Percentiles rank a stretch among this genome's conserved stretches.
Evolutionary conservation across 1,140 invertebrate species (phyloP).

Genomic region (Steinernema feltiae): DNA sequence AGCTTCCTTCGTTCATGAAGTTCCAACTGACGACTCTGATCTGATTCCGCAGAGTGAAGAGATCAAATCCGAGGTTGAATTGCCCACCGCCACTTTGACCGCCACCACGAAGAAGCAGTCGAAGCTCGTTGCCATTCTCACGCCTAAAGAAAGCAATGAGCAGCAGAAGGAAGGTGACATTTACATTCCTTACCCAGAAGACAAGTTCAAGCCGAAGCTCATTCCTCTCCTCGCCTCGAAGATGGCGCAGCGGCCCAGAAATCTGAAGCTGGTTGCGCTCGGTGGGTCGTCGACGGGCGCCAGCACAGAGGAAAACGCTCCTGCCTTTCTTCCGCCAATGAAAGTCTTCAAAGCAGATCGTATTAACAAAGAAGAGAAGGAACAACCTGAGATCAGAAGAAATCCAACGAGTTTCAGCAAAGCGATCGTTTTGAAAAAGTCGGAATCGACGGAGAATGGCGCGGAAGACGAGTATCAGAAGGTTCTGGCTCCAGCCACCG

Average conservation of each 20-base stretch:
- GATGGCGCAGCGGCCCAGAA: background rate
- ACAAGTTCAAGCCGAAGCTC: background rate
- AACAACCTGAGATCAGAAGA: background rate
- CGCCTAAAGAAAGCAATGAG: background rate
- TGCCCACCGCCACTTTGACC: background rate
- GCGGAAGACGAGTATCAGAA: slow-evolving; percentile 4
- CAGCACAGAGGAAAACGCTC: background rate
- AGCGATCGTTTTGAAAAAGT: background rate
- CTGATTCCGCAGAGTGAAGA: background rate
- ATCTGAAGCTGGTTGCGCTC: background rate
- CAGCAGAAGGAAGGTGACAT: background rate
- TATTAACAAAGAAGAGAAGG: background rate
- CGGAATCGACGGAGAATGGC: background rate
- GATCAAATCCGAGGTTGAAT: background rate
- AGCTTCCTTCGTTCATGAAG: background rate
- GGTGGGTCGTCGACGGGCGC: background rate
- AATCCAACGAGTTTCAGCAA: background rate
- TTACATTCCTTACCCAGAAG: background rate
- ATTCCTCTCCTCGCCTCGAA: background rate
- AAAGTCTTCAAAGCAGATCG: background rate
- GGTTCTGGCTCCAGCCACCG: background rate
- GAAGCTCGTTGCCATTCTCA: background rate
- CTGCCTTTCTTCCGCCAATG: background rate
- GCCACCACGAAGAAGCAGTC: background rate
- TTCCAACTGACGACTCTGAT: slow-evolving; percentile 4